Evolutionary conservation across 53 echinoderm and acorn worm species (phyloP).

Genomic region (Henricia sp.): DNA sequence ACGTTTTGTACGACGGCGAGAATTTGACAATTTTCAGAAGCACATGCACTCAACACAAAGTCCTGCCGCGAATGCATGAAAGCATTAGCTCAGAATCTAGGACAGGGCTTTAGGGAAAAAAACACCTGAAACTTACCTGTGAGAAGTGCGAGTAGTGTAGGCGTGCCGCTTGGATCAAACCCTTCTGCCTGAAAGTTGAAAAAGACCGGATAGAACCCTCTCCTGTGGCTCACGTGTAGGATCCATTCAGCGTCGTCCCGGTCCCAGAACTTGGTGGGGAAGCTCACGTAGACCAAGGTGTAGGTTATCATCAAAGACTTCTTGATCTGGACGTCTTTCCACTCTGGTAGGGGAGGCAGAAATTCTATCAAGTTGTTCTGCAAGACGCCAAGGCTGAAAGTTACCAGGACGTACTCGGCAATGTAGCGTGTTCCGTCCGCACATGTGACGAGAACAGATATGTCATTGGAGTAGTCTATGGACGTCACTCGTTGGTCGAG

Average conservation of each 20-base stretch:
- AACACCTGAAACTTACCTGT: conserved; percentile 7
- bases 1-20: too few species aligned
- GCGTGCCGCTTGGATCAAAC: conserved; percentile 23
- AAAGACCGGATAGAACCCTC: conserved; percentile 50
- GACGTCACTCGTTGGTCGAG: conserved; percentile 36
- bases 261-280: conserved; percentile 41
- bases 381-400: conserved; percentile 71
- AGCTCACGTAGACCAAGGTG: conserved; percentile 39
- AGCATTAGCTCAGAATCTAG: too few species aligned
- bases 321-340: conserved; percentile 51
- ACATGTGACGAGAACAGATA: conserved; percentile 40
- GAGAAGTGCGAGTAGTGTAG: conserved; percentile 14
- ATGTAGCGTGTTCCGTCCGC: conserved; percentile 58
- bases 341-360: conserved; percentile 51
- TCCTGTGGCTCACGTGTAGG: conserved; percentile 23
- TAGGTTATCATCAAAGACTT: conserved; percentile 36
- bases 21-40: too few species aligned
- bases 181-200: conserved; percentile 54
- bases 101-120: too few species aligned
- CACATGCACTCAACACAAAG: too few species aligned
- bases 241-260: conserved; percentile 46
- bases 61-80: too few species aligned
- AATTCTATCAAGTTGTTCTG: conserved; percentile 57
- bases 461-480: conserved; percentile 53
- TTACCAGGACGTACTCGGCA: conserved; percentile 65